phyloP scores from a whole-genome alignment of 2,113 vertebrate species.

The Prolemur simus region DNA sequence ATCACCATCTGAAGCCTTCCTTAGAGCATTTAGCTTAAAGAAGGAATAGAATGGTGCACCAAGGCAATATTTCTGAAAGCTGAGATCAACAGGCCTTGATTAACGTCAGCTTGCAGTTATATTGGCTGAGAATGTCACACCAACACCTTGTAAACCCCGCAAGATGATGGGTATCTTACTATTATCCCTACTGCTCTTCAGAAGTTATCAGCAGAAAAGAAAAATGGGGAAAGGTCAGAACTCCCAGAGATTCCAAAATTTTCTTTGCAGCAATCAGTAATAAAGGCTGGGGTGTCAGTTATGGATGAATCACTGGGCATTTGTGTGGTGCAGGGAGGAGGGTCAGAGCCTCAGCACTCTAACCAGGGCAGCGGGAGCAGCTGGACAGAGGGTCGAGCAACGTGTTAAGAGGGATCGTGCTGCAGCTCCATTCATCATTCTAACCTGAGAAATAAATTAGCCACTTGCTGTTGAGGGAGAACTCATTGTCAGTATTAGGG shows the following conservation, averaged over 20 bases:
- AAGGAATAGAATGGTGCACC: neutral
- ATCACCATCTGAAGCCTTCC: neutral
- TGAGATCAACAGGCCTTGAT: neutral
- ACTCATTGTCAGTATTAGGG: neutral
- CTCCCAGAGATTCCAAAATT: neutral
- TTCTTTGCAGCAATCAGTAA: neutral
- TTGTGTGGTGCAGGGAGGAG: neutral
- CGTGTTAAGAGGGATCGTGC: neutral
- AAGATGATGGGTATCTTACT: neutral
- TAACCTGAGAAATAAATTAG: neutral
- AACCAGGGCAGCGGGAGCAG: neutral
- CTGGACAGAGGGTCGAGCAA: neutral
- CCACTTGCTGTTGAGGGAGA: neutral
- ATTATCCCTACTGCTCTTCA: neutral
- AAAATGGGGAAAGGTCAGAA: slow-evolving; percentile 9
- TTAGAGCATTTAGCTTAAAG: neutral
- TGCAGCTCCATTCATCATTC: neutral
- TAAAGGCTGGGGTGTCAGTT: neutral
- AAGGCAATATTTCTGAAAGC: neutral
- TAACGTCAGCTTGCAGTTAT: neutral
- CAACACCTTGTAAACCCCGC: neutral
- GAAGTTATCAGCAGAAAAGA: slow-evolving; percentile 50
- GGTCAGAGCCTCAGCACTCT: neutral
- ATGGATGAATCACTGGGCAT: neutral
- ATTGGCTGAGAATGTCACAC: neutral